A percentile compares a stretch with the other conserved stretches of the same genome.
Evolutionary conservation across 1,140 invertebrate genomes (phyloP).

Genomic region (Brachionus asplanchnoidis): DNA sequence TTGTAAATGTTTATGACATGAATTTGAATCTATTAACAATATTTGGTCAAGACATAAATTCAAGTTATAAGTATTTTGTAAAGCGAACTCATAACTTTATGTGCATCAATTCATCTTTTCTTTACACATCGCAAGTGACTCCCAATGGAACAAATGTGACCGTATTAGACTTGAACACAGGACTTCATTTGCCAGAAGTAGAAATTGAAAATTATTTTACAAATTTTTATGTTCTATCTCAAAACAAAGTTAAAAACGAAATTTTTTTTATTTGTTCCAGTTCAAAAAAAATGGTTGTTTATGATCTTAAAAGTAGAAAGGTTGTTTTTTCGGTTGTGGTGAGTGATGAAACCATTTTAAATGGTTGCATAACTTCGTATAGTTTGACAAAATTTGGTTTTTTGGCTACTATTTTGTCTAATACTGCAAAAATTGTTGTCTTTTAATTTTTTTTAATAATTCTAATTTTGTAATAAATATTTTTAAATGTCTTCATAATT

Average conservation of each 20-base stretch:
- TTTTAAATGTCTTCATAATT: background rate
- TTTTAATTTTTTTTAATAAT: background rate
- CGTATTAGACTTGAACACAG: background rate
- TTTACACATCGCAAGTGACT: background rate
- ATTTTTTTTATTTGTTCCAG: background rate
- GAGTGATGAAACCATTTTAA: background rate
- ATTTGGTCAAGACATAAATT: conserved; percentile 24
- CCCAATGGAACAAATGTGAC: background rate
- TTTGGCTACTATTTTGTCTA: background rate
- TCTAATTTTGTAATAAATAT: background rate
- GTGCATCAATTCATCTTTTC: background rate
- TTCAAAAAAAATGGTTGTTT: background rate
- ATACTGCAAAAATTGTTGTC: background rate
- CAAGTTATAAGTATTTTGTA: background rate
- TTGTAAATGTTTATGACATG: conserved; percentile 29
- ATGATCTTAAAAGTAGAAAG: background rate
- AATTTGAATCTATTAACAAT: conserved; percentile 17
- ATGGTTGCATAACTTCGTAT: background rate
- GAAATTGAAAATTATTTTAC: background rate
- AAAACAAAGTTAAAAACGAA: conserved; percentile 5
- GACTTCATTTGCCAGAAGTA: background rate
- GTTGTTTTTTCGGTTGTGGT: background rate
- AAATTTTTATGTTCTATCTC: background rate
- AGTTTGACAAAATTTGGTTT: background rate
- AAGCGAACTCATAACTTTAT: conserved; percentile 13